Evolutionary conservation across 2,113 vertebrate genomes (phyloP), one percentile per base, ranked within the genome.

Genomic region (Eolophus roseicapilla): DNA sequence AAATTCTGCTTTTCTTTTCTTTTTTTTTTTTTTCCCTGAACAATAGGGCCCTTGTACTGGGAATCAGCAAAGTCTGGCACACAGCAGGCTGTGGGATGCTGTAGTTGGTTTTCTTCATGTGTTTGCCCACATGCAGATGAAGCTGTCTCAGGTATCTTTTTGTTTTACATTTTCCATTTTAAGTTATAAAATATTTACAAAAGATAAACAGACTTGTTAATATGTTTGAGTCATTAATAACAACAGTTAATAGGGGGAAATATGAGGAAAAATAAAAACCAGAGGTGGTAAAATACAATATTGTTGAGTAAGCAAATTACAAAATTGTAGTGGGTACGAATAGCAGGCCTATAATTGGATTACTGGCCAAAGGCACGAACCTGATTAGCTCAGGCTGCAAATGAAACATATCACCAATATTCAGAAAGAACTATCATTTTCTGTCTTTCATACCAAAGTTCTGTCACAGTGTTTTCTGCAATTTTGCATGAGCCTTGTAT

Each of bases 51-150:
- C 99, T 0, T 99, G 99, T 90, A 99, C 99, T 7, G 99, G 99
- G 12, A 99, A 99, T 90, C 99, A 99, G 95, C 99, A 99, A 97
- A 99, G 99, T 94, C 81, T 99, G 96, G 99, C 99, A 13, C 99
- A 99, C 71, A 99, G 99, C 97, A 98, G 99, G 7, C 94, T 99
- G 3, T 99, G 99, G 99, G 99, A 99, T n/a, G 99, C 99, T 5
- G 99, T 99, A 23, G 99, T 99, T 77, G 99, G 99, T 13, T 99
- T 99, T 80, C 98, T 99, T 29, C 99, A 99, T 23, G 99, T 99
- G 13, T 99, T 99, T 80, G 99, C 99, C 64, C 99, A 99, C 55
- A 99, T 99, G 99, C 99, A 99, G 93, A 99, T 99, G 99, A 99
- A 99, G 95, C 93, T 99, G 44, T 99, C 99, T 71, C 99, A 99